phyloP scores from a whole-genome alignment of 2,888 invertebrate genomes.

The Tipula unca region DNA sequence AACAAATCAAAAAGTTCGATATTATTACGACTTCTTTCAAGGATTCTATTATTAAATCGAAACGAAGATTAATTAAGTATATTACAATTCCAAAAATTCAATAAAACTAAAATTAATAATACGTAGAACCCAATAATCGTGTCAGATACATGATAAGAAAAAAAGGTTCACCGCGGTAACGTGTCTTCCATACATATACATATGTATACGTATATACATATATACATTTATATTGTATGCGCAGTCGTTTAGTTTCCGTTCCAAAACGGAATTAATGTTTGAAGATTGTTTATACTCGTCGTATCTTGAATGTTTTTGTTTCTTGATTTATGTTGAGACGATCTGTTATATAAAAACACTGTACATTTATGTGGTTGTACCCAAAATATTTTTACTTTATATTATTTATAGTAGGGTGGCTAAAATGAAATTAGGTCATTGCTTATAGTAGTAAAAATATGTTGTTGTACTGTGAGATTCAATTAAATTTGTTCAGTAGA shows the following conservation, averaged over 20 bases:
- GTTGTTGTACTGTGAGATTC: not conserved
- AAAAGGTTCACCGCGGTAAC: not conserved
- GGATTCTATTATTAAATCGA: no score
- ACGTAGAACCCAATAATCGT: not conserved
- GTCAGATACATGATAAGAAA: not conserved
- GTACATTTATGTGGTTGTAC: not conserved
- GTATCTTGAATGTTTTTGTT: not conserved
- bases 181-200: not conserved
- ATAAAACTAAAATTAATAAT: not conserved
- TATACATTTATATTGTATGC: not conserved
- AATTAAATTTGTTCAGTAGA: not conserved
- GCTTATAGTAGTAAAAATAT: not conserved
- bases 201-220: not conserved
- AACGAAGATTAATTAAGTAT: no score
- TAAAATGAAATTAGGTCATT: not conserved
- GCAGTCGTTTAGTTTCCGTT: not conserved
- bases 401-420: not conserved
- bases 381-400: not conserved
- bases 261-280: not conserved
- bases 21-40: no score
- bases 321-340: not conserved
- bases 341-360: not conserved
- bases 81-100: not conserved
- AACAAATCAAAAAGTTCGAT: no score
- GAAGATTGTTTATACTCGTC: not conserved